Conservation (phyloP, 2,113 vertebrate species). For the Tenrec ecaudatus region DNA sequence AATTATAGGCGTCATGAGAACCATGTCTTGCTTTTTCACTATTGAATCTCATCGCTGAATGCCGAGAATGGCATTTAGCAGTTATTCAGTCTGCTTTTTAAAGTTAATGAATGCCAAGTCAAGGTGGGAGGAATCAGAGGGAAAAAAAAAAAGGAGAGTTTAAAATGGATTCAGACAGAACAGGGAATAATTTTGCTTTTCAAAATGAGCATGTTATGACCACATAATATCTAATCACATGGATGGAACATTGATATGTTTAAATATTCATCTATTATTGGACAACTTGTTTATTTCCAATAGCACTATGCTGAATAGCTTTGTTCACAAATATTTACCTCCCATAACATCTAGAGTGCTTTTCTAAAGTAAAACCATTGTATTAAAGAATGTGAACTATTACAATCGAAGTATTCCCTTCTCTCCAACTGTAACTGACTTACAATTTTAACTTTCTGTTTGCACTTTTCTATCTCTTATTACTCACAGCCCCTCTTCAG, state of each 20-base stretch:
- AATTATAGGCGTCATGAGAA: not conserved
- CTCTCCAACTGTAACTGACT: not conserved
- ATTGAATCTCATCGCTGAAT: not conserved
- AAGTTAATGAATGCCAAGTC: not conserved
- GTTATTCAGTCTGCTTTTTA: not conserved
- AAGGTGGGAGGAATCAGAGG: not conserved
- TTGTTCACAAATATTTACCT: not conserved
- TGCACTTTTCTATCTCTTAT: not conserved
- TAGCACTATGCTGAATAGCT: not conserved
- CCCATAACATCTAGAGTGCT: not conserved
- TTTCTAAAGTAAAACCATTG: conserved; percentile 31
- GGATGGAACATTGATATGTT: not conserved
- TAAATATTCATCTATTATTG: not conserved
- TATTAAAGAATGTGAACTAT: conserved; percentile 20
- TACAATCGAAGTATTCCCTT: conserved; percentile 9
- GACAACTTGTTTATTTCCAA: not conserved
- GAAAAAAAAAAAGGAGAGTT: not conserved
- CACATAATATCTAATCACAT: not conserved
- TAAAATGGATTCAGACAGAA: not conserved
- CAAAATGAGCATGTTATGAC: not conserved
- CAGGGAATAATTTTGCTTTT: conserved; percentile 5
- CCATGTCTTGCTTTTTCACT: not conserved
- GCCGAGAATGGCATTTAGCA: not conserved
- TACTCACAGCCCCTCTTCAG: not conserved
- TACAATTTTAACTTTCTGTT: not conserved